Base-by-base conservation (phyloP, 2,113 vertebrate species). In the Odontesthes bonariensis region DNA sequence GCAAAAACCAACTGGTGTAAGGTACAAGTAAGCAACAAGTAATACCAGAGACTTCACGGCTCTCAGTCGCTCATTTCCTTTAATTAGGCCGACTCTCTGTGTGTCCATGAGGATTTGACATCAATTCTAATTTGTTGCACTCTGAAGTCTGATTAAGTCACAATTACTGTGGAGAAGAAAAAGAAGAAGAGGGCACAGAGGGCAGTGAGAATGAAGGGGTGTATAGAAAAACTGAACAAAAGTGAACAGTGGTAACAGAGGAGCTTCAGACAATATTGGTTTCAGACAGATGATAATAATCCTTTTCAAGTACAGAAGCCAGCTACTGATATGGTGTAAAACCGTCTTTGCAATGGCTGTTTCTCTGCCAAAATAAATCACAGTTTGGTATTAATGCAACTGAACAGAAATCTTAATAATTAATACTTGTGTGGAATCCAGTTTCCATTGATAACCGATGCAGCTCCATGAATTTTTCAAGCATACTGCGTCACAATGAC, bases 111-210 rank as follows among this genome's bases (percentile, higher is more conserved):
- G 88, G 81, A 88, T 88, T 90, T 84, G 76, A 90, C 88, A 91
- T 92, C 67, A 75, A 73, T 90, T 91, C 85, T 87, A 89, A 91
- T 91, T 90, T 86, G 80, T 82, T 87, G 82, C 69, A 77, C 81
- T 90, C 86, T 87, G 81, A 90, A 85, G 86, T 90, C 88, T 80
- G 85, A 88, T 91, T 91, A 91, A 90, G 90, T 90, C 75, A 80
- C 79, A 91, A 86, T 89, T 86, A 85, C 77, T 56, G 8, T 17
- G 75, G 31, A 27, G 27, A 57, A 68, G 70, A 67, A 81, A 68
- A 71, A 57, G 56, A 31, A 76, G 33, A 5, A 0, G 59, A 58
- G 49, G 65, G 67, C 17, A 52, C 52, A 57, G 65, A 69, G 72
- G 68, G 33, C 54, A 69, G 54, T 5, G 52, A 23, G 44, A 46